Evolutionary conservation across 2,797 vertebrate genomes (phyloP).

Genomic region (Notoglanidium macrostoma): DNA sequence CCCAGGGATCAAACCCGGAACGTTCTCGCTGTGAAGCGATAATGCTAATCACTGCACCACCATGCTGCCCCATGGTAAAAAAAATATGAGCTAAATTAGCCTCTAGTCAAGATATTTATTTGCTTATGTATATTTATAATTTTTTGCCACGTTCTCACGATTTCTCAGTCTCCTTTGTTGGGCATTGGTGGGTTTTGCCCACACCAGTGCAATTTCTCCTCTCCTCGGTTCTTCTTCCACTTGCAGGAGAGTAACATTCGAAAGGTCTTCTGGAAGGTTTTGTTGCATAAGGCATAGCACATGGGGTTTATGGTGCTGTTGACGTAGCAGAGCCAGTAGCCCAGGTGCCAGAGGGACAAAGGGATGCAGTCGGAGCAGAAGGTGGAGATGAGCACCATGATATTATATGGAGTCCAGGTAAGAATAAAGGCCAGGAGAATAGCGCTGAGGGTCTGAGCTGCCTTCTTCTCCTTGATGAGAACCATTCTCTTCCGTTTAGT

Average conservation of each 20-base stretch:
- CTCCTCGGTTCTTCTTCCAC: slow-evolving; percentile 85
- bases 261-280: slow-evolving; percentile 98
- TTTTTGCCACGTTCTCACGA: not conserved
- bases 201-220: slow-evolving; percentile 89
- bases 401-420: slow-evolving; percentile 98
- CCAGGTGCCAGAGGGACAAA: slow-evolving; percentile 90
- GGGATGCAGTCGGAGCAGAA: slow-evolving; percentile 94
- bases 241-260: slow-evolving; percentile 93
- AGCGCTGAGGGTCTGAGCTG: slow-evolving; percentile 95
- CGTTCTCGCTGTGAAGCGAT: too few relatives aligned
- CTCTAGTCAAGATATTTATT: not conserved
- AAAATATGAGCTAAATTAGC: not conserved
- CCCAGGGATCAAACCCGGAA: too few relatives aligned
- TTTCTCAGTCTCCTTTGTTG: slow-evolving; percentile 13
- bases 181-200: slow-evolving; percentile 72
- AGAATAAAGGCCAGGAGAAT: slow-evolving; percentile 97
- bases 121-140: not conserved
- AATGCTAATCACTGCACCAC: too few relatives aligned
- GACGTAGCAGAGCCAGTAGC: slow-evolving; percentile 98
- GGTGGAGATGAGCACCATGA: slow-evolving; percentile 98
- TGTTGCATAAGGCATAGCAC: slow-evolving; percentile 98
- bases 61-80: too few relatives aligned
- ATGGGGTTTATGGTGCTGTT: slow-evolving; percentile 99
- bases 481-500: slow-evolving; percentile 97
- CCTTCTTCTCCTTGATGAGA: slow-evolving; percentile 96